Evolutionary conservation across 2,113 vertebrate genomes (phyloP), one percentile per base, ranked within the genome.

Genomic region (Probosciger aterrimus): DNA sequence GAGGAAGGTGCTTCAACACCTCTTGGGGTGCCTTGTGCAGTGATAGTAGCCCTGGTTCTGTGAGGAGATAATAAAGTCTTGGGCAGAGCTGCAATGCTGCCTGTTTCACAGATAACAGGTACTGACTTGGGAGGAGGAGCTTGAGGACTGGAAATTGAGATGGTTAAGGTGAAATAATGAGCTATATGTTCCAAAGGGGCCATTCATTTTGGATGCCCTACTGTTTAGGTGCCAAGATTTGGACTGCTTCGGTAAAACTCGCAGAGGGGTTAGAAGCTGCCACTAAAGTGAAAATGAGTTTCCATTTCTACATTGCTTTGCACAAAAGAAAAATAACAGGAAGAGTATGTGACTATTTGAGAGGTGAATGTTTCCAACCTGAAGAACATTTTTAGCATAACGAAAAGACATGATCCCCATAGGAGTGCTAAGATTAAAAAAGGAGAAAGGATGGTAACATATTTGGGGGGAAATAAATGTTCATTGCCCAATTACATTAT

Each of bases 391-490:
- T 92, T 80, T 78, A 93, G 39, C 24, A 47, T 81, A 75, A 59
- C 39, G 81, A 86, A 79, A 91, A 67, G 79, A 43, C 11, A 14
- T 79, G 79, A 80, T 88, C 86, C 84, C 68, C 4, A 7, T 31
- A 78, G 71, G 73, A 86, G 30, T 31, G 15, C 33, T 75, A 47
- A 92, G 65, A 95, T 81, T 92, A 53, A 57, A 91, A 79, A 93
- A 31, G 7, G 7, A 41, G 43, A 85, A 90, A 62, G 7, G 19
- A 50, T 46, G 27, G 31, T 63, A 50, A 80, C 90, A 27, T 13
- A 33, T 90, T 95, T 79, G 46, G 67, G 77, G 33, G 57, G 80
- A 93, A 82, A 95, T 84, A 95, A 96, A 94, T 88, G 90, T 90
- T 93, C 0, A 6, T 46, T 18, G 15, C 18, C 43, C 2, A 70